Evolutionary conservation across 2,888 invertebrate genomes (phyloP).

Genomic region (Philopedon plagiatum): DNA sequence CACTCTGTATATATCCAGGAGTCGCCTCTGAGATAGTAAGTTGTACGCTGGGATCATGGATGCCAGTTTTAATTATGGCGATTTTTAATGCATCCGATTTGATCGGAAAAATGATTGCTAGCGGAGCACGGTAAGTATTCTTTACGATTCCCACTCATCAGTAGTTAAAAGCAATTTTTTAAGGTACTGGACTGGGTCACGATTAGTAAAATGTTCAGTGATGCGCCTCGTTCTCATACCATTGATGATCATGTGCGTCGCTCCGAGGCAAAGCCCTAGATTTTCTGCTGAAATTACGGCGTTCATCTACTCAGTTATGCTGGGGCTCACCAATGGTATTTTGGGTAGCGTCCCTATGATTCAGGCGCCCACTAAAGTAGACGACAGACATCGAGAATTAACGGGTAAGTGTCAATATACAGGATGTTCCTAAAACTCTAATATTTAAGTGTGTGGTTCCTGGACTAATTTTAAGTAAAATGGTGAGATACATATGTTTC

Average conservation of each 20-base stretch:
- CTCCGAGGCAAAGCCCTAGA: constrained; percentile 82
- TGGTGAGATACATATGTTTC: no score
- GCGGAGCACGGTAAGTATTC: constrained; percentile 26
- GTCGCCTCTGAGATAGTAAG: constrained; percentile 91
- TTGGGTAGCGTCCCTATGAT: constrained; percentile 96
- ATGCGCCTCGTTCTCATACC: constrained; percentile 84
- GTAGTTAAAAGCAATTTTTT: constrained; percentile 70
- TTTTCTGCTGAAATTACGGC: constrained; percentile 79
- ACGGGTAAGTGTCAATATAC: constrained; percentile 78
- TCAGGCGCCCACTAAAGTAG: constrained; percentile 88
- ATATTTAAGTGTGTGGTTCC: no score
- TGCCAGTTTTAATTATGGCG: constrained; percentile 93
- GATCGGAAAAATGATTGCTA: constrained; percentile 71
- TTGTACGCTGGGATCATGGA: constrained; percentile 88
- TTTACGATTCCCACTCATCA: background rate
- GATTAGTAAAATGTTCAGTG: constrained; percentile 82
- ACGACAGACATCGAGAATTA: constrained; percentile 88
- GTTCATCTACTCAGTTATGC: constrained; percentile 76
- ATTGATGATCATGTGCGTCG: constrained; percentile 84
- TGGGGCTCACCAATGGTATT: constrained; percentile 90
- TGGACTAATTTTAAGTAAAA: no score
- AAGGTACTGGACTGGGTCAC: constrained; percentile 86
- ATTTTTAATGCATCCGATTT: constrained; percentile 90
- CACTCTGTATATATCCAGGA: constrained; percentile 91
- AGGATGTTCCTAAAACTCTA: no score